Base-by-base conservation (phyloP, 2,113 vertebrate species). In the Mohoua ochrocephala region DNA sequence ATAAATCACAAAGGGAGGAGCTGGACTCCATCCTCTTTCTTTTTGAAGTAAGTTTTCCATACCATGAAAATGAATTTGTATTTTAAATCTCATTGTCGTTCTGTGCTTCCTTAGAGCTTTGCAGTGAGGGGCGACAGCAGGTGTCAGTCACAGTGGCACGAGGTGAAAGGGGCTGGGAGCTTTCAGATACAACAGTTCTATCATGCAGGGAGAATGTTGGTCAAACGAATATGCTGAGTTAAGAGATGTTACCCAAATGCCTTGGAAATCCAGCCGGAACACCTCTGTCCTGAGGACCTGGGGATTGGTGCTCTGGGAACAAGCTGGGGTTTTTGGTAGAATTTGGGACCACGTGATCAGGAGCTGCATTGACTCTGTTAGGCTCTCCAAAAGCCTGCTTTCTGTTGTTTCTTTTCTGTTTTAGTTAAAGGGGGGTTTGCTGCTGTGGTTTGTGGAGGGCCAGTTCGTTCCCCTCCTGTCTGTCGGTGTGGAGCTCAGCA, bases 11-110 rank as follows among this genome's bases (percentile, higher is more conserved):
- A 97, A 98, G 99, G 98, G 99, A 99, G 98, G 99, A 99, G 99
- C 99, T 99, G 99, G 99, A 99, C 99, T 99, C 99, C 82, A 98
- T 99, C 96, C 99, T 99, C 96, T 99, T 99, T 98, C 98, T 99
- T 98, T 99, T 99, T 98, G 99, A 99, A 98, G 99, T 99, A 99
- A 99, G 99, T 98, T 94, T 91, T 94, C 45, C 26, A 1, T 41
- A 4, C 28, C 30, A 4, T 12, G 13, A 12, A 42, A 60, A 13
- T 3, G 13, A n/a, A 7, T 49, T 31, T 65, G 47, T 71, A 1
- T 47, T 69, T 84, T 42, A 13, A 63, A 24, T n/a, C 16, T 82
- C 22, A 1, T 23, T 54, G 61, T 64, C 9, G 1, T 69, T 75
- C 15, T 65, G 17, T 91, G 50, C 20, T 81, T 65, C 1, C 33